phyloP scores from a whole-genome alignment of 2,888 invertebrate genomes.

The Tolmerus cingulatus region DNA sequence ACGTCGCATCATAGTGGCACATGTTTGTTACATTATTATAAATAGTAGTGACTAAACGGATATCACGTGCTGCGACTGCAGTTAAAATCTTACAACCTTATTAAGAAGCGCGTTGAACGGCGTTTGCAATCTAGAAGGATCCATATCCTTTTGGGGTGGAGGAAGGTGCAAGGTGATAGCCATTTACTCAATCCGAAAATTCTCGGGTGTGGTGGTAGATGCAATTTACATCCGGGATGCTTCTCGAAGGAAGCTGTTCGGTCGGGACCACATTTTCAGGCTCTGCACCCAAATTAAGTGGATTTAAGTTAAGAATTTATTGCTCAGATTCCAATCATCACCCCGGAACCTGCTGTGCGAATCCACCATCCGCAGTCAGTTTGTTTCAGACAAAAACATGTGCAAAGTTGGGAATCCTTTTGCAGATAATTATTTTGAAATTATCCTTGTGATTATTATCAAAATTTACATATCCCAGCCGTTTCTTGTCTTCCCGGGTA shows the following conservation, averaged over 20 bases:
- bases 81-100: background rate
- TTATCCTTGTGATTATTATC: slow-evolving; percentile 48
- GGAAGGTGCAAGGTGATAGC: background rate
- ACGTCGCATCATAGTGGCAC: background rate
- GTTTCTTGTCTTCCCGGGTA: slow-evolving; percentile 40
- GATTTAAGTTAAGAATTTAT: slow-evolving; percentile 45
- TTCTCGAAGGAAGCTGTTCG: background rate
- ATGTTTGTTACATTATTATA: background rate
- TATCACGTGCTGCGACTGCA: background rate
- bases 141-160: background rate
- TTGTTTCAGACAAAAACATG: slow-evolving; percentile 42
- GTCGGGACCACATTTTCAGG: background rate
- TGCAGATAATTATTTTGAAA: slow-evolving; percentile 48
- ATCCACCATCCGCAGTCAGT: background rate
- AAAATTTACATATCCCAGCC: slow-evolving; percentile 47
- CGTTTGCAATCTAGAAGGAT: background rate
- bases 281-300: slow-evolving; percentile 11
- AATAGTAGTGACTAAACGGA: background rate
- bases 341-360: background rate
- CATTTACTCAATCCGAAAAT: background rate
- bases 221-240: background rate
- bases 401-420: slow-evolving; percentile 47
- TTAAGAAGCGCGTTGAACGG: background rate
- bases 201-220: background rate
- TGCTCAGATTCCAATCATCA: slow-evolving; percentile 36